These are phyloP conservation scores for Tragulus kanchil DNA, from an alignment of 2,113 vertebrate species.

Conservation along the genomic window DNA sequence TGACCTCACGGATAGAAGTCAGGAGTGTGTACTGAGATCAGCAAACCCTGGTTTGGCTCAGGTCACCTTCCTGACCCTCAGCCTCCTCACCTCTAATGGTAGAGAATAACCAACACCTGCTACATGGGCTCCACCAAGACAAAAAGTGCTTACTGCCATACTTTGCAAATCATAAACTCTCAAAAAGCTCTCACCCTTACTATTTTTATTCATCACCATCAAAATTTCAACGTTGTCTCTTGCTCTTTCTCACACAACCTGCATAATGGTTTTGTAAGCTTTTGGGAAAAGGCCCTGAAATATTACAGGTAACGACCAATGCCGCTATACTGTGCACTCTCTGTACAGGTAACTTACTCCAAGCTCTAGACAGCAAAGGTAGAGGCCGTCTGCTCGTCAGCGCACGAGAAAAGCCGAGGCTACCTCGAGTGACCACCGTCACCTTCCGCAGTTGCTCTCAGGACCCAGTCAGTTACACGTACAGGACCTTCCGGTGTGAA, in stretches of 20 bases:
- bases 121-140: fast-evolving
- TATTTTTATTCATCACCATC: not conserved
- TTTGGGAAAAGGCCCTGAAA: not conserved
- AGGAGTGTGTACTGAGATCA: not conserved
- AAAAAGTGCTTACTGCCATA: not conserved
- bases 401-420: not conserved
- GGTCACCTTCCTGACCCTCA: not conserved
- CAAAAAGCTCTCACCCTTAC: not conserved
- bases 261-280: not conserved
- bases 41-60: not conserved
- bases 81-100: not conserved
- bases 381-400: not conserved
- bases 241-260: not conserved
- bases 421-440: not conserved
- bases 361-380: not conserved
- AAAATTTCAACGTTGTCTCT: not conserved
- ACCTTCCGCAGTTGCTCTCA: not conserved
- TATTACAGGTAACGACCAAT: not conserved
- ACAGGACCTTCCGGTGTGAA: not conserved
- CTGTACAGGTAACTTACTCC: not conserved
- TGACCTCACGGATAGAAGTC: not conserved
- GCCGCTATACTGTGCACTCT: not conserved
- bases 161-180: not conserved
- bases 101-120: not conserved
- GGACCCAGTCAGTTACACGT: not conserved